Evolutionary conservation across 2,797 vertebrate species (phyloP).

Genomic region (Phataginus tetradactyla): DNA sequence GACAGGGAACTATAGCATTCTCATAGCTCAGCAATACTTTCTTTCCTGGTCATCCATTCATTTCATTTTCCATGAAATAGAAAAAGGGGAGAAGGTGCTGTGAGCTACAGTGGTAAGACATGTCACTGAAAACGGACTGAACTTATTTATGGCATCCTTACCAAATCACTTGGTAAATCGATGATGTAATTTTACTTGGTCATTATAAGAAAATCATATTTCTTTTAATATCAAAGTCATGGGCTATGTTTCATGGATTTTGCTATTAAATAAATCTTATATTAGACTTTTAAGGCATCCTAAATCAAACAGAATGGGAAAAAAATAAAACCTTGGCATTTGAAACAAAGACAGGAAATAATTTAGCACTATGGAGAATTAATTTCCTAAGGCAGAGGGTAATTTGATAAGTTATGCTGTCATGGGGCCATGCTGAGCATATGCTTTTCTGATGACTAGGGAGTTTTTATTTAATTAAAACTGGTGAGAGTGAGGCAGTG

Average conservation of each 20-base stretch:
- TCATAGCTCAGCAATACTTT: too few relatives aligned
- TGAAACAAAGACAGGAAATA: constrained; percentile 46
- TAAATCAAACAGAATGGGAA: neutral
- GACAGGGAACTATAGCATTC: too few relatives aligned
- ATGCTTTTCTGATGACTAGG: constrained; percentile 13
- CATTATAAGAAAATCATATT: constrained; percentile 17
- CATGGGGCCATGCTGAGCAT: neutral
- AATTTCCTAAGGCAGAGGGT: constrained; percentile 16
- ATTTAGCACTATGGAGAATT: neutral
- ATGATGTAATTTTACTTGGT: constrained; percentile 4
- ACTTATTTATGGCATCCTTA: neutral
- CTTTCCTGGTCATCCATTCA: too few relatives aligned
- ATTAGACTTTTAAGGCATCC: neutral
- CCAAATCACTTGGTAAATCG: neutral
- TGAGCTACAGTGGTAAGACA: neutral
- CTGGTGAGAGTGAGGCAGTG: neutral
- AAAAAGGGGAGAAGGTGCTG: neutral
- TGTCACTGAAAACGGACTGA: neutral
- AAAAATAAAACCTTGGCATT: neutral
- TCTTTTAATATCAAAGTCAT: neutral
- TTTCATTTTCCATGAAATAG: neutral
- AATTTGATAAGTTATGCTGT: constrained; percentile 8
- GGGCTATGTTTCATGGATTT: neutral
- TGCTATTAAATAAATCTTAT: neutral
- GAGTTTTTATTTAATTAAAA: constrained; percentile 59